A percentile compares a stretch with the other conserved stretches of the same genome.
phyloP scores from a whole-genome alignment of 2,888 invertebrate genomes.

The Tiliacea aurago region DNA sequence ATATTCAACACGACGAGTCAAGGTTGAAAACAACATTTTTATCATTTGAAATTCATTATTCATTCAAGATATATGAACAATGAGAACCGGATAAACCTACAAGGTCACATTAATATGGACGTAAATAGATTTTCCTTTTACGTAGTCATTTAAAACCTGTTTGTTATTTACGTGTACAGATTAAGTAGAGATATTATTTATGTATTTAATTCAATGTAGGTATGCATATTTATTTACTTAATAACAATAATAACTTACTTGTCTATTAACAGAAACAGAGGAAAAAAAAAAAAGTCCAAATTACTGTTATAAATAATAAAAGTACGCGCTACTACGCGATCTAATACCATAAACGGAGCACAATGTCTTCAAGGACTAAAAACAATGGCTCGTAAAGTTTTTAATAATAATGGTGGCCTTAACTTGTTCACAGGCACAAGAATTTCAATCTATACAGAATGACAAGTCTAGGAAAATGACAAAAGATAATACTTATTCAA shows the following conservation, averaged over 20 bases:
- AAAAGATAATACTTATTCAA: constrained; percentile 19
- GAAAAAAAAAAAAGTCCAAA: neutral
- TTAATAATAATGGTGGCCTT: constrained; percentile 6
- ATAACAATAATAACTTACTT: neutral
- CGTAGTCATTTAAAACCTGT: constrained; percentile 38
- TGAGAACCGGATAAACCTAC: constrained; percentile 53
- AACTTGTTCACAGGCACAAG: constrained; percentile 13
- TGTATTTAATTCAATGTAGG: neutral
- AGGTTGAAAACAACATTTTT: constrained; percentile 56
- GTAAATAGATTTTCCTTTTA: constrained; percentile 59
- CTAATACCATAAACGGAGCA: constrained; percentile 18
- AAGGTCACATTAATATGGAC: constrained; percentile 56
- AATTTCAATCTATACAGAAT: constrained; percentile 16
- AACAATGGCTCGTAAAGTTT: constrained; percentile 21
- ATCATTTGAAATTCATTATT: constrained; percentile 46
- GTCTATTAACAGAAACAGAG: neutral
- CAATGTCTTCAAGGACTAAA: constrained; percentile 6
- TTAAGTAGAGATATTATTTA: neutral
- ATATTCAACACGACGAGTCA: constrained; percentile 60
- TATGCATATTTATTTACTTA: neutral
- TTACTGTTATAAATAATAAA: neutral
- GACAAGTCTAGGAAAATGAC: neutral
- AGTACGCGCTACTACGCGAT: constrained; percentile 12
- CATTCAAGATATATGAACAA: constrained; percentile 57
- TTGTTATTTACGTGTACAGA: constrained; percentile 19